Percentiles rank a stretch among this genome's conserved stretches.
These are phyloP conservation scores for Coptodon bakossiorum DNA, from an alignment of 2,113 vertebrate genomes.

Conservation along the genomic window DNA sequence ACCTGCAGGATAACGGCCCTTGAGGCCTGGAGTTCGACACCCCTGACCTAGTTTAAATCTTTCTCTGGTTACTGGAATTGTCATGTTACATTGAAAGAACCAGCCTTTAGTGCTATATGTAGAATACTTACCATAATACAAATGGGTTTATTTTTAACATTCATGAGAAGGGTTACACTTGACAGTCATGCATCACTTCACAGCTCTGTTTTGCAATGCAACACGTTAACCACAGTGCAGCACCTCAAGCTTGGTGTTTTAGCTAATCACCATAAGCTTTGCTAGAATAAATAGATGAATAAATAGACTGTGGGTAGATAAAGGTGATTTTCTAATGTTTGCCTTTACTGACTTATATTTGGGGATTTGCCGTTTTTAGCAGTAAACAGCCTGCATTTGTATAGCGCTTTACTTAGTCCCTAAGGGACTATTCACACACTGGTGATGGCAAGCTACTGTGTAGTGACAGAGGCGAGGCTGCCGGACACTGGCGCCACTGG, in stretches of 20 bases:
- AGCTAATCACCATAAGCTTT: neutral
- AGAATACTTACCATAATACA: neutral
- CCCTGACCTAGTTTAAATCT: neutral
- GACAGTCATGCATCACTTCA: neutral
- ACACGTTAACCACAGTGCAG: neutral
- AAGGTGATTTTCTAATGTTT: neutral
- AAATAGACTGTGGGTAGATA: neutral
- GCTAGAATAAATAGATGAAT: neutral
- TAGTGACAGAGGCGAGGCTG: too few relatives aligned
- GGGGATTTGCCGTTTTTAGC: neutral
- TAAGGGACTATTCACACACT: too few relatives aligned
- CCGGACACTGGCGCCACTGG: too few relatives aligned
- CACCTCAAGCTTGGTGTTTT: neutral
- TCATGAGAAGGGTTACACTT: neutral
- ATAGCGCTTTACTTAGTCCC: too few relatives aligned
- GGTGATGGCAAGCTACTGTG: too few relatives aligned
- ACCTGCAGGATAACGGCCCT: neutral
- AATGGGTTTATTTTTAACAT: neutral
- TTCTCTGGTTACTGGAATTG: neutral
- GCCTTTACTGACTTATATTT: neutral
- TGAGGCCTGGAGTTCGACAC: neutral
- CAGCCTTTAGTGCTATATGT: neutral
- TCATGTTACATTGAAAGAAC: neutral
- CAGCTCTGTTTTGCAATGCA: neutral
- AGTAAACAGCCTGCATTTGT: too few relatives aligned